Conservation (phyloP, 2,113 vertebrate genomes). For the Percopsis transmontana region DNA sequence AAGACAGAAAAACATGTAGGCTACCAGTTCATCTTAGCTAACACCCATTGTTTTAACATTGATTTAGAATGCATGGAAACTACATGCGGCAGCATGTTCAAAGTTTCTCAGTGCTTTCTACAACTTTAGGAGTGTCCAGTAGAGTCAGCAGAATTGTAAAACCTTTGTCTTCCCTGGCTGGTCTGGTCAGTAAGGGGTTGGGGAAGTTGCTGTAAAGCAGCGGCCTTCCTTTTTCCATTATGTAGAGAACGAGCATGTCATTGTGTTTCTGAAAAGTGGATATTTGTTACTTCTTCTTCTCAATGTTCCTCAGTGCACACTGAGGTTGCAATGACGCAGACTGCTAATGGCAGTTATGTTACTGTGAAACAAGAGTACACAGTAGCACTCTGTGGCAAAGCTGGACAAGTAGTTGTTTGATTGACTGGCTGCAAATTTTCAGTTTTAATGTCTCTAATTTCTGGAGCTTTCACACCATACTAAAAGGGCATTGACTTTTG, state of each 20-base stretch:
- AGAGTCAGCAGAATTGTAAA: constrained; percentile 15
- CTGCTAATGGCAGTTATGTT: too few species aligned
- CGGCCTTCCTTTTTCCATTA: constrained; percentile 58
- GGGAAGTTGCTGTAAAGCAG: background rate
- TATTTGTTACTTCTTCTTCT: constrained; percentile 58
- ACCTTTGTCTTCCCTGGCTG: background rate
- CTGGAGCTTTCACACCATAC: too few species aligned
- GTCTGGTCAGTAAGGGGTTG: background rate
- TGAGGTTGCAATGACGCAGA: background rate
- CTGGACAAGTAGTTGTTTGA: background rate
- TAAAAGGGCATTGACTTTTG: too few species aligned
- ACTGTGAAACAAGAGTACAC: constrained; percentile 11
- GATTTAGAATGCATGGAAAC: constrained; percentile 23
- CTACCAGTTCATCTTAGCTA: constrained; percentile 23
- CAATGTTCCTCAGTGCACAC: constrained; percentile 6
- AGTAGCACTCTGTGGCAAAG: background rate
- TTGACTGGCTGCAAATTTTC: too few species aligned
- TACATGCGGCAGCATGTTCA: constrained; percentile 11
- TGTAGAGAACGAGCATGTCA: constrained; percentile 18
- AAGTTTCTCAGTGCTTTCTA: constrained; percentile 44
- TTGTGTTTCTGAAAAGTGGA: constrained; percentile 16
- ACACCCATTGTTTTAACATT: background rate
- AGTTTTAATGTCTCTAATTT: background rate
- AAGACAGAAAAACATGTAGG: too few species aligned
- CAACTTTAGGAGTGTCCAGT: constrained; percentile 54